These are phyloP conservation scores for Podarcis lilfordi DNA, from an alignment of 2,797 vertebrate genomes.

Conservation along the genomic window DNA sequence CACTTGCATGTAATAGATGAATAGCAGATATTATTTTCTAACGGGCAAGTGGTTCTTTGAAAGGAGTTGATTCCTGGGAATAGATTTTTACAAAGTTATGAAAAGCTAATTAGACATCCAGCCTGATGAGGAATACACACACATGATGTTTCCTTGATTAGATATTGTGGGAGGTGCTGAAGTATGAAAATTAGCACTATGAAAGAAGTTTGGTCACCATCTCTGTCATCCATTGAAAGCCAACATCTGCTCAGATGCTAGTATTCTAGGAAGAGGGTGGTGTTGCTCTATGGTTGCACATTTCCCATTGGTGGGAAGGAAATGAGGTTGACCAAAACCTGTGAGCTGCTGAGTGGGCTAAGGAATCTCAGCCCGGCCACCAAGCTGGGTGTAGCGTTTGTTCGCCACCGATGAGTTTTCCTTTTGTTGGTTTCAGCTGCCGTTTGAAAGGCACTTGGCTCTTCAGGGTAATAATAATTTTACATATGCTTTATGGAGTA, in stretches of 20 bases:
- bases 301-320: slow-evolving; percentile 3
- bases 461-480: slow-evolving; percentile 77
- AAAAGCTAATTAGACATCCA: slow-evolving; percentile 54
- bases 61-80: slow-evolving; percentile 44
- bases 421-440: slow-evolving; percentile 71
- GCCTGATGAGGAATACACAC: slow-evolving; percentile 34
- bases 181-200: slow-evolving; percentile 39
- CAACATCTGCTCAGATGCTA: neutral
- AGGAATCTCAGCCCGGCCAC: slow-evolving; percentile 55
- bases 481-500: slow-evolving; percentile 71
- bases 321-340: neutral
- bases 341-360: neutral
- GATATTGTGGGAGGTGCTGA: slow-evolving; percentile 39
- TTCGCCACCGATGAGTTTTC: slow-evolving; percentile 27
- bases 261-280: neutral
- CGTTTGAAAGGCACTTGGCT: slow-evolving; percentile 82
- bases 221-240: slow-evolving; percentile 1
- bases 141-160: slow-evolving; percentile 50
- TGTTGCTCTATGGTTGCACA: neutral
- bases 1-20: neutral
- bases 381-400: slow-evolving; percentile 36
- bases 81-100: slow-evolving; percentile 22
- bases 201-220: slow-evolving; percentile 8
- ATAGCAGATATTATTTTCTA: neutral
- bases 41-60: slow-evolving; percentile 18